A percentile compares a stretch with the other conserved stretches of the same genome.
phyloP scores from a whole-genome alignment of 2,113 vertebrate species.

The Sorex fumeus region DNA sequence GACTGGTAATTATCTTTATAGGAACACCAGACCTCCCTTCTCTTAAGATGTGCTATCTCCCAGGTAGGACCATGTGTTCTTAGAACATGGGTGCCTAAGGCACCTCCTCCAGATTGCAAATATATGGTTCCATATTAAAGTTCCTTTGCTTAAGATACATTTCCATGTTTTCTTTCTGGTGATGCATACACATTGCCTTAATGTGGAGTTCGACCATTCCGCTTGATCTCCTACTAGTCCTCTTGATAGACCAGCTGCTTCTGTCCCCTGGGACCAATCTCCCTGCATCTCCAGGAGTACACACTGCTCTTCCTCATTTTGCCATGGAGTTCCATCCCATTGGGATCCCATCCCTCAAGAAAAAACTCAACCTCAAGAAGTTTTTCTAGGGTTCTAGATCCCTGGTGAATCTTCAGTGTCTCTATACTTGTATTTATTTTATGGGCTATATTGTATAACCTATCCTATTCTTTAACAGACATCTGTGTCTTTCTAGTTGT shows the following conservation, averaged over 20 bases:
- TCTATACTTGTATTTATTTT: neutral
- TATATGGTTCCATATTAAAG: neutral
- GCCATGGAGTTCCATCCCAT: neutral
- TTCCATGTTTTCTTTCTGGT: neutral
- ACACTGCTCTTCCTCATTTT: neutral
- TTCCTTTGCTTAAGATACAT: conserved; percentile 16
- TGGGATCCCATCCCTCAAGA: neutral
- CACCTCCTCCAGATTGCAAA: neutral
- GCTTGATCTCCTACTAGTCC: neutral
- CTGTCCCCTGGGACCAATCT: neutral
- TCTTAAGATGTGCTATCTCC: neutral
- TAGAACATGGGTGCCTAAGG: neutral
- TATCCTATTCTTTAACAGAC: neutral
- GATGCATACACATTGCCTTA: neutral
- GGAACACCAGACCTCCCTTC: neutral
- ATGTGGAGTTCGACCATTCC: neutral
- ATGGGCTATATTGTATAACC: neutral
- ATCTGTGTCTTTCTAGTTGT: conserved; percentile 1
- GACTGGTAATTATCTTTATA: too few relatives aligned
- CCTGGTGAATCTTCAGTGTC: neutral
- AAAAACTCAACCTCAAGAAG: neutral
- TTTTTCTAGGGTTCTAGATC: neutral
- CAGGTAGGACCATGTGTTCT: neutral
- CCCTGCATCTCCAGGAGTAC: neutral
- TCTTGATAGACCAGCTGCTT: too few relatives aligned